Evolutionary conservation across 2,797 vertebrate genomes (phyloP), one percentile per base, ranked within the genome.

Genomic region (Serranus cabrilla): DNA sequence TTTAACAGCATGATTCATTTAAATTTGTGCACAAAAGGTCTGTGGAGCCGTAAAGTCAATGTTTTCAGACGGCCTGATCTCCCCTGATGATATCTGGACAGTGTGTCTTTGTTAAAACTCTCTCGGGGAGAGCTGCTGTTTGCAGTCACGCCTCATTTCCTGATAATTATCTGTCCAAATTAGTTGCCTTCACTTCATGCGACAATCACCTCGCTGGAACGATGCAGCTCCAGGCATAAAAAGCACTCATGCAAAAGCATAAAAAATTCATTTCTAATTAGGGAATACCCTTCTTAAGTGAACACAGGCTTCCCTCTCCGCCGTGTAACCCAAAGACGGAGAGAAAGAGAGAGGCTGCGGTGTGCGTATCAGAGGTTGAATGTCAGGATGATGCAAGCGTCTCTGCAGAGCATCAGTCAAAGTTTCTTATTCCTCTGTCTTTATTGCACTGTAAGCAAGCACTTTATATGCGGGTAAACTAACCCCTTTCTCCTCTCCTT

Each of bases 211-310:
- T 34, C 2, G 4, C 55, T 56, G 27, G 20, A 81, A 49, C 11
- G 14, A 31, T 17, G 23, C 25, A 6, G 20, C 68, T 61, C 18
- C 14, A 0, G 10, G 49, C 58, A 31, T 34, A 17, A 76, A 62
- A 31, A 31, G 27, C 42, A 13, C 73, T 75, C 65, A 68, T 57
- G 76, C 61, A 69, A 79, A 71, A 76, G 61, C 58, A 77, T 92
- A 71, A 92, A 93, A 91, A 74, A 94, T 94, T 88, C 0, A 94
- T 88, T 77, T 90, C 66, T 80, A 89, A 90, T 93, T 81, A 90
- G 87, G 90, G 82, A 80, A 94, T 71, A 89, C 90, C 92, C 89
- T 81, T 65, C 71, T 80, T 67, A 50, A 60, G 51, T 75, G 73
- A 57, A 60, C 57, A 12, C 20, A 54, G 90, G 80, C 52, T 88